Percentiles rank a stretch among this genome's conserved stretches.
Evolutionary conservation across 2,888 invertebrate species (phyloP).

Genomic region (Cotesia congregata): DNA sequence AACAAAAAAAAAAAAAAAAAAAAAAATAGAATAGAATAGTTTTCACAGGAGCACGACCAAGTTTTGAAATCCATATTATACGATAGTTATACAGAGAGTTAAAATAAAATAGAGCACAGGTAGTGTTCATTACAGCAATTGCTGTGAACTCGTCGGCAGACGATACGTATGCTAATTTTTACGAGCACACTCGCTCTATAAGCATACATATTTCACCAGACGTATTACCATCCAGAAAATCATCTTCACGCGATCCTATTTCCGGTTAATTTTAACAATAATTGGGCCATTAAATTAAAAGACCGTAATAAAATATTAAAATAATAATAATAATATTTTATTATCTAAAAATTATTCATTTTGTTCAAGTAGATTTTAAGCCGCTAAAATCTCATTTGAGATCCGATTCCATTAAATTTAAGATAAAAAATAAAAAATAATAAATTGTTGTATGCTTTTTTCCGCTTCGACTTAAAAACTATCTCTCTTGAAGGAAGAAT

Average conservation of each 20-base stretch:
- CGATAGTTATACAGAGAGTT: neutral
- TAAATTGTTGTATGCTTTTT: neutral
- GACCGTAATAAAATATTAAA: neutral
- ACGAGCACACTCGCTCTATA: slow-evolving; percentile 16
- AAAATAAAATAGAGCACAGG: slow-evolving; percentile 25
- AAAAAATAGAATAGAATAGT: no score
- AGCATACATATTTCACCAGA: slow-evolving; percentile 27
- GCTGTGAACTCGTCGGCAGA: slow-evolving; percentile 25
- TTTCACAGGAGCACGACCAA: neutral
- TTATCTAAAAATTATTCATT: no score
- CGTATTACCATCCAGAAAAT: slow-evolving; percentile 10
- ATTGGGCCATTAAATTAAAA: slow-evolving; percentile 3
- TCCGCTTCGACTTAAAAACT: slow-evolving; percentile 11
- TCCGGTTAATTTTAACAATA: slow-evolving; percentile 12
- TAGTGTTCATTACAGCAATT: slow-evolving; percentile 28
- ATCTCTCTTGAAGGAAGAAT: slow-evolving; percentile 30
- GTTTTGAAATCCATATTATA: neutral
- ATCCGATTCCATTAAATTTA: neutral
- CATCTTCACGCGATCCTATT: slow-evolving; percentile 15
- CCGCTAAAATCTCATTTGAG: neutral
- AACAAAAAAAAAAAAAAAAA: no score
- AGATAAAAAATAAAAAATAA: neutral
- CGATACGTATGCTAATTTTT: slow-evolving; percentile 46
- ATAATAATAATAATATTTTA: neutral
- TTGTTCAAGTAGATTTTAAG: neutral